Evolutionary conservation across 37 sponge, comb jelly and placozoan species (phyloP), one percentile per base, ranked within the genome.

Genomic region (Crambe crambe): DNA sequence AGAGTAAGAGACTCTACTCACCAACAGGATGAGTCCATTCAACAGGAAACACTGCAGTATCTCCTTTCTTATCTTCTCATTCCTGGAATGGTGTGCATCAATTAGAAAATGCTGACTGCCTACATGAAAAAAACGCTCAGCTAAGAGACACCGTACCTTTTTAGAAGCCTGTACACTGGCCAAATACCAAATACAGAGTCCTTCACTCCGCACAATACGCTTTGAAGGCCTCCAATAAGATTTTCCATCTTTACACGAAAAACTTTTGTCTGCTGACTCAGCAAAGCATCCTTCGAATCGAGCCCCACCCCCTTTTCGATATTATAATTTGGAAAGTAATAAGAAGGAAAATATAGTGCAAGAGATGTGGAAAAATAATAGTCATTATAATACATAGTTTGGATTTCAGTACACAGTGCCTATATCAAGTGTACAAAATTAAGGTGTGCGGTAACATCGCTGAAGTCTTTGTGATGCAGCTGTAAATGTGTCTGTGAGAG

Each of bases 1-100:
- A n/a, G n/a, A n/a, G n/a, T n/a, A n/a, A n/a, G 15, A 61, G 63
- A 8, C 6, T 61, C 4, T 27, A 81, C 93, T 59, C 32, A 87
- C 86, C 51, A 72, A 38, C 25, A 93, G 71, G 75, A 89, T 83
- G 21, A 89, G 44, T 41, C 93, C 94, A 60, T 93, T 93, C 9
- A 93, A 66, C 56, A 93, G 56, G 42, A 88, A 75, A 62, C 87
- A 89, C 69, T 84, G 79, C 22, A 89, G 58, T 26, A 93, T 59
- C 35, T 89, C 76, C 27, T 47, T 77, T 22, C 80, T 81, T 22
- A 93, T 80, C 56, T 85, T 86, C 30, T 77, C 79, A 76, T 91
- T 86, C 34, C 92, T 91, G 63, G 3, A 59, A 1, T 42, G 74
- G 25, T 32, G 36, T 54, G 74, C 36, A 65, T 30, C 66, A 65